Conservation (phyloP, 2,113 vertebrate genomes). For the Sarotherodon lohbergeri region DNA sequence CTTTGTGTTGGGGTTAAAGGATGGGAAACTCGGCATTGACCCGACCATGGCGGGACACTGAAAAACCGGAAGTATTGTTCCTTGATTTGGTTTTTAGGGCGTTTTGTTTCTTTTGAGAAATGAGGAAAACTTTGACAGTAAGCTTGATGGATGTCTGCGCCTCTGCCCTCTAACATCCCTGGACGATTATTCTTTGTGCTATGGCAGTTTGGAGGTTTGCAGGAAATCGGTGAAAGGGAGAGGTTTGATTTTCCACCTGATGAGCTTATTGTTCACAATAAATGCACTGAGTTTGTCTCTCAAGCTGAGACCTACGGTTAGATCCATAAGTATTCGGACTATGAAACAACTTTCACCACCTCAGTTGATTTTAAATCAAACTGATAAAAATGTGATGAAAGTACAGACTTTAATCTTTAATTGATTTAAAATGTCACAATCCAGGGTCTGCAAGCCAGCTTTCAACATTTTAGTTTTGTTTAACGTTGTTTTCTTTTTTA, state of each 20-base stretch:
- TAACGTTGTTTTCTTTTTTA: accelerated
- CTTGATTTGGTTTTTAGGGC: slow-evolving; percentile 22
- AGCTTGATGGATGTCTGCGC: slow-evolving; percentile 59
- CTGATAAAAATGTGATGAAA: neutral
- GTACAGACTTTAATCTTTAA: neutral
- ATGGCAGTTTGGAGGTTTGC: neutral
- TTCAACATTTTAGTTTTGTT: neutral
- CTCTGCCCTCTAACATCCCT: slow-evolving; percentile 40
- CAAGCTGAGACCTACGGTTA: neutral
- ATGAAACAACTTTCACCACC: neutral
- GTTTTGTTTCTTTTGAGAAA: slow-evolving; percentile 50
- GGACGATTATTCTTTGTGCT: slow-evolving; percentile 29
- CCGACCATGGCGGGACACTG: neutral
- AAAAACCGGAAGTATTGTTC: slow-evolving; percentile 51
- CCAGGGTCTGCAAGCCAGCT: neutral
- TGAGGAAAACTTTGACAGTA: slow-evolving; percentile 47
- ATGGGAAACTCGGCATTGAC: slow-evolving; percentile 34
- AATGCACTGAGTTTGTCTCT: neutral
- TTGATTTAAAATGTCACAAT: neutral
- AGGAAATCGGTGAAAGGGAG: neutral
- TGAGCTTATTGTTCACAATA: neutral
- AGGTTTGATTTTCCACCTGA: slow-evolving; percentile 7
- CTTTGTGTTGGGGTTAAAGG: slow-evolving; percentile 41
- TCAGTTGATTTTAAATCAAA: neutral
- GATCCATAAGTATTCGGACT: neutral